Base-by-base conservation (phyloP, 2,797 vertebrate genomes). In the Paguma larvata region DNA sequence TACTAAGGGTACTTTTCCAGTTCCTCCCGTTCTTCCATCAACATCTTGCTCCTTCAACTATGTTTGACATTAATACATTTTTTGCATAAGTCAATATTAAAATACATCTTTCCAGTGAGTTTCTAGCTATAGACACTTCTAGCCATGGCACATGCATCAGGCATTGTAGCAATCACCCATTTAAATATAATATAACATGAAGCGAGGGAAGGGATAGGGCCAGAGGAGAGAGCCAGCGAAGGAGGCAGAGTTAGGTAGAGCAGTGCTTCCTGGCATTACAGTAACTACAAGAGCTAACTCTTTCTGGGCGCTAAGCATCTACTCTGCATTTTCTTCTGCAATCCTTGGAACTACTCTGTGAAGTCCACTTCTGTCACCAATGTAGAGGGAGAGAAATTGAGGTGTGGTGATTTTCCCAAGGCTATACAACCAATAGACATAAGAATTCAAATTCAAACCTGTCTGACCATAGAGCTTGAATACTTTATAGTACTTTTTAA, bases 361-460 rank as follows among this genome's bases (percentile, higher is more conserved):
- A 44, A 51, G 73, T 70, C 75, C n/a, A 1, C n/a, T 48, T 87
- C 70, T 79, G 6, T 46, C 7, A 9, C 65, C 27, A 21, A 34
- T 84, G 38, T 72, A 41, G 38, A 85, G 46, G 19, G 46, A 51
- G 32, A 53, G 68, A 90, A 88, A 51, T 11, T n/a, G 62, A 96
- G 21, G 21, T 23, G 73, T 51, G 86, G 34, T 63, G 63, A 75
- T 84, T 93, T 85, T 59, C 56, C 75, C 38, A 75, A 53, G 9
- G 30, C 32, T 56, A 38, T 0, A 1, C 23, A 91, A 73, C 56
- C 41, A 41, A 8, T 44, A 80, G 34, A 1, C 70, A 2, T 53
- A 56, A 23, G 53, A 12, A 84, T 92, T 95, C 84, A 93, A 93
- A 84, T 53, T 79, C 59, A 92, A 91, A 77, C 11, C 53, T 12